A percentile compares a stretch with the other conserved stretches of the same genome.
phyloP scores from a whole-genome alignment of 2,113 vertebrate genomes.

The cat (Felis catus) region DNA sequence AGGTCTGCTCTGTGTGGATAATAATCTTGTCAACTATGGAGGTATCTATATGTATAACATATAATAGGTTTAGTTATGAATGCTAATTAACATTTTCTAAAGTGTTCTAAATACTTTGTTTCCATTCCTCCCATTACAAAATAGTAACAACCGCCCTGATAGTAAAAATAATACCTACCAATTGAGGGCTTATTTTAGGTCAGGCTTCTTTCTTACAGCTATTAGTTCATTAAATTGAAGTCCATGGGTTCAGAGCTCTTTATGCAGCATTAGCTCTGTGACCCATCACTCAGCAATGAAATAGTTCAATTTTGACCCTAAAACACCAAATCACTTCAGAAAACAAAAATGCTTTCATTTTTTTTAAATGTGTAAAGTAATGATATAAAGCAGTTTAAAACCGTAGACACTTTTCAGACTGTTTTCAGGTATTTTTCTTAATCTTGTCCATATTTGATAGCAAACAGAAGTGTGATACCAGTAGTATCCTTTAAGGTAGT shows the following conservation, averaged over 20 bases:
- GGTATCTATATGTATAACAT: background rate
- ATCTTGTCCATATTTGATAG: background rate
- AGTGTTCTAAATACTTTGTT: conserved; percentile 30
- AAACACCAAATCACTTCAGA: background rate
- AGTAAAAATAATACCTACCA: conserved; percentile 29
- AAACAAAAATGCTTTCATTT: background rate
- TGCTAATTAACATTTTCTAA: conserved; percentile 42
- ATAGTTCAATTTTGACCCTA: background rate
- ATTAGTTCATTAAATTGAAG: background rate
- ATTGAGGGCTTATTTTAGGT: conserved; percentile 4
- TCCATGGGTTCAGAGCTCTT: background rate
- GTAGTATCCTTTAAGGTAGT: background rate
- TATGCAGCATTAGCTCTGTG: background rate
- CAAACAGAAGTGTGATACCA: background rate
- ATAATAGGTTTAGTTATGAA: background rate
- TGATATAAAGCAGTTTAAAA: background rate
- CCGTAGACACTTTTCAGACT: background rate
- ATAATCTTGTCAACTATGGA: background rate
- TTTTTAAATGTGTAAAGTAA: background rate
- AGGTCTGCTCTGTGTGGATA: background rate
- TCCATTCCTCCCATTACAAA: conserved; percentile 1
- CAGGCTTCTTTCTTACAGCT: background rate
- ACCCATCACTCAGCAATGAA: background rate
- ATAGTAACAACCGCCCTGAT: background rate
- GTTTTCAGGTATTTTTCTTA: background rate